Evolutionary conservation across 2,888 invertebrate species (phyloP), one percentile per base, ranked within the genome.

Genomic region (Troilus luridus): DNA sequence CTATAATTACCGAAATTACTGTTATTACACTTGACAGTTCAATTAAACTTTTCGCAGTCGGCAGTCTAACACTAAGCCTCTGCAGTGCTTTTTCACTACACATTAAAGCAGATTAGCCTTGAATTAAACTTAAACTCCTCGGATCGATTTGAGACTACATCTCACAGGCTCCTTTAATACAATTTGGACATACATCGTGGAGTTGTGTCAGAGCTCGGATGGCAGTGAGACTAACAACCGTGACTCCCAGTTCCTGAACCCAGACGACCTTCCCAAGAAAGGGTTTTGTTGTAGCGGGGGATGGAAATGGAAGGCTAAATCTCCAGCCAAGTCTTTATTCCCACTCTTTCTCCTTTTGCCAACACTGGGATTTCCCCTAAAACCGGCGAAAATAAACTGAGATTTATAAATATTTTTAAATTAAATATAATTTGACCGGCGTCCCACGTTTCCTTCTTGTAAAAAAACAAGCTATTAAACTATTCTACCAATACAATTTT

Each of bases 41-140:
- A 67, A 67, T 27, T 2, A 24, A 24, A 67, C 27, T 67, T 6
- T 24, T 67, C 24, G 64, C 64, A 67, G 67, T 27, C 27, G 12
- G 8, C 11, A 2, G 14, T 27, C 0, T 6, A 1, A 14, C 5
- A 7, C 24, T 5, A 0, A 6, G 12, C 7, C 8, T 12, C 14
- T 14, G 5, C 12, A 3, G 12, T 12, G 6, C 24, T 67, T 67
- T 67, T 67, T 27, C 14, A 67, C 11, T 27, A 27, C 24, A 3
- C 24, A 59, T 12, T 59, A 59, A 59, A 24, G 3, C 1, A 21
- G 19, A 21, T 62, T 62, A 21, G 21, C 21, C 10, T 9, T 7
- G 62, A 62, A 19, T 21, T 62, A 14, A 67, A 24, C 59, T 14
- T 12, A 59, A 59, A 10, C 14, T 24, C 14, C 24, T n/a, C 10